These are phyloP conservation scores for Drosophila rhopaloa DNA, from an alignment of 1,140 invertebrate genomes.

Conservation along the genomic window DNA sequence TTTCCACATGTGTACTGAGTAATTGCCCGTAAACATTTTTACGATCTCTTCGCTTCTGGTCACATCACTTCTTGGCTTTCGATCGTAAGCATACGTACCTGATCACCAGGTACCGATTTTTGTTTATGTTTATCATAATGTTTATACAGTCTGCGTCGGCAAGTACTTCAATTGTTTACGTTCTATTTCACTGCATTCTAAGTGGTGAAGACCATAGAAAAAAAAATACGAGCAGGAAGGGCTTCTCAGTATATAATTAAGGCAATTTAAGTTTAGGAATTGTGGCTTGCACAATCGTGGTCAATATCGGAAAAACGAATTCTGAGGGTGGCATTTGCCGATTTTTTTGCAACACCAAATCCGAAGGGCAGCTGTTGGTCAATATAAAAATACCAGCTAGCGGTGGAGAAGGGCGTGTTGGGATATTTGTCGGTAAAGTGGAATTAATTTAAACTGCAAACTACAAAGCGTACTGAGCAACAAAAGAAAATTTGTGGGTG, in stretches of 20 bases:
- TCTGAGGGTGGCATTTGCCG: background rate
- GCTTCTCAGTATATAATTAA: background rate
- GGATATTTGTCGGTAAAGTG: background rate
- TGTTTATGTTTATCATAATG: constrained; percentile 34
- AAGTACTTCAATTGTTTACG: constrained; percentile 35
- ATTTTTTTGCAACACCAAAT: too few relatives aligned
- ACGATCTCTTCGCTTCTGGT: constrained; percentile 13
- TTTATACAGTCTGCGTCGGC: constrained; percentile 34
- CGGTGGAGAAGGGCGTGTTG: too few relatives aligned
- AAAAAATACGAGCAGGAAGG: background rate
- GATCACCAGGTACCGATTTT: background rate
- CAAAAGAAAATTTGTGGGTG: constrained; percentile 1
- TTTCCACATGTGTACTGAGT: constrained; percentile 19
- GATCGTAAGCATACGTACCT: background rate
- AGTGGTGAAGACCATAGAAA: constrained; percentile 15
- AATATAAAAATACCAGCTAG: too few relatives aligned
- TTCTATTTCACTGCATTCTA: constrained; percentile 25
- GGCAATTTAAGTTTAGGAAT: constrained; percentile 2
- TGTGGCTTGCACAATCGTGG: background rate
- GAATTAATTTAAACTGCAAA: constrained; percentile 20
- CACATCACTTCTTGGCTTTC: constrained; percentile 1
- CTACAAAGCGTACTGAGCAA: constrained; percentile 1
- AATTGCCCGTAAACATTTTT: constrained; percentile 35
- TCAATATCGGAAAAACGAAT: background rate
- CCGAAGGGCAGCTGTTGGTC: too few relatives aligned